phyloP scores from a whole-genome alignment of 2,797 vertebrate species.

The Acanthiza pusilla region DNA sequence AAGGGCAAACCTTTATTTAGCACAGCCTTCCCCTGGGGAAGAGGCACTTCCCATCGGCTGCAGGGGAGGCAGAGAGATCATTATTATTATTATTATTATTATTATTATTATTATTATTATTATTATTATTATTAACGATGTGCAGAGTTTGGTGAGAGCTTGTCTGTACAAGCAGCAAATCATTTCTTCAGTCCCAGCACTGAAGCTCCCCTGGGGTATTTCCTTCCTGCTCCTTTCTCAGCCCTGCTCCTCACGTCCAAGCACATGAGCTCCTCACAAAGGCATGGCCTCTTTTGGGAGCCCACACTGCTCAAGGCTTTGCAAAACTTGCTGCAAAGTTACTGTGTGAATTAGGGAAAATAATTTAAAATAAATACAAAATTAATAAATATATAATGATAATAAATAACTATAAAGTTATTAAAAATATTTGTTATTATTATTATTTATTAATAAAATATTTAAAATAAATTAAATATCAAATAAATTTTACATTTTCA shows the following conservation, averaged over 20 bases:
- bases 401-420: too few relatives aligned
- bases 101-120: not conserved
- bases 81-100: not conserved
- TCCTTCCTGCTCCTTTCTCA: not conserved
- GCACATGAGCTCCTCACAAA: not conserved
- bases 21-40: not conserved
- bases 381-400: too few relatives aligned
- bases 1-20: conserved; percentile 29
- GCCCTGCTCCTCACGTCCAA: not conserved
- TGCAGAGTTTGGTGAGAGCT: not conserved
- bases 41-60: not conserved
- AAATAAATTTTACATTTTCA: not conserved
- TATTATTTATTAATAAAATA: too few relatives aligned
- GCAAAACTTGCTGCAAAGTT: not conserved
- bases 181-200: not conserved
- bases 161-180: not conserved
- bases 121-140: not conserved
- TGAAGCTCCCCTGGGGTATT: not conserved
- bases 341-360: not conserved
- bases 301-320: not conserved
- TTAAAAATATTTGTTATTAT: too few relatives aligned
- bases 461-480: too few relatives aligned
- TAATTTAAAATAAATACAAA: not conserved
- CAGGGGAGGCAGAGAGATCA: not conserved
- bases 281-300: not conserved